Evolutionary conservation across 2,113 vertebrate genomes (phyloP), one percentile per base, ranked within the genome.

Genomic region (Colistium nudipinnis): DNA sequence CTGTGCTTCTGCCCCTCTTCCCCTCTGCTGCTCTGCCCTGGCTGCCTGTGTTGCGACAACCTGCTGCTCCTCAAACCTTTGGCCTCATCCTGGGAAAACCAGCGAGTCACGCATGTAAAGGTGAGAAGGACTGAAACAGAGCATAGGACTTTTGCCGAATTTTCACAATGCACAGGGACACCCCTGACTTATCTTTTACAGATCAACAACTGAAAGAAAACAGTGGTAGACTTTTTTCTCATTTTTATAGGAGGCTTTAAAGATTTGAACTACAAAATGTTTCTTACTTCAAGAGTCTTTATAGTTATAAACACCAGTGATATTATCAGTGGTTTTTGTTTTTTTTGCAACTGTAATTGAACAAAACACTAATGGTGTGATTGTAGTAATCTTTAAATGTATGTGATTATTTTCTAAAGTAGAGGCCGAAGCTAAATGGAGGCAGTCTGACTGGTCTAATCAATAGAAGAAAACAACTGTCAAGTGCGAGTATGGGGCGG

Each of bases 91-190:
- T n/a, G 47, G 22, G 65, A 62, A 66, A 68, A 63, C 55, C 72
- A 48, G 27, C 13, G 27, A 54, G 45, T 67, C 69, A 2, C 9
- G 47, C 22, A 43, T 56, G 35, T 31, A 67, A 62, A 80, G 83
- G 90, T 92, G 86, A 88, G 90, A 87, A 20, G 20, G 43, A 47
- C 41, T 62, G 0, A 49, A 8, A 1, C 19, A 2, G 20, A 14
- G 27, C 31, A 2, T 36, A 4, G 25, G 25, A 56, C 43, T 7
- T 36, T 17, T 43, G 13, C 11, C 10, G 13, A 0, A 10, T 39
- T 57, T 7, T 20, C 41, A n/a, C 7, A 10, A 56, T 2, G 1
- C 12, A n/a, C 3, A 22, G 7, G 25, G 8, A 28, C 12, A 27
- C 35, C n/a, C n/a, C n/a, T n/a, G n/a, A n/a, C n/a, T n/a, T n/a